Evolutionary conservation across 2,888 invertebrate genomes (phyloP), one percentile per base, ranked within the genome.

Genomic region (Parelbella ahira): DNA sequence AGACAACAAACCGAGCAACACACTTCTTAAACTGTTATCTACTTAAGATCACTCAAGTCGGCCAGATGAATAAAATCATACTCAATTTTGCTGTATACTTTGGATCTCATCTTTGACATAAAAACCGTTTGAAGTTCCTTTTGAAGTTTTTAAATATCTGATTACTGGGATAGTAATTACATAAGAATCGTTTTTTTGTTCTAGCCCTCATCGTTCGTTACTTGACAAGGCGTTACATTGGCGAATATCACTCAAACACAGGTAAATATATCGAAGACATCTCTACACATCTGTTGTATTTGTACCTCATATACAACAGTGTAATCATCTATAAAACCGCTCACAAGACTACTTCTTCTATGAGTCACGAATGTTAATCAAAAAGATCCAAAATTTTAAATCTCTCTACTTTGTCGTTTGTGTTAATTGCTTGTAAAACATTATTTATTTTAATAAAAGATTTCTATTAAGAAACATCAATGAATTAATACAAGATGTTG

Each of bases 231-330:
- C 86, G 94, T 60, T 94, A 91, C 74, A 94, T 94, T 48, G 94
- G 94, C 47, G 94, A 94, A 89, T 94, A 94, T 75, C 91, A 93
- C 63, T 93, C 93, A 58, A 93, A 93, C 63, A 93, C 93, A 87
- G 93, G 93, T 93, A 71, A 86, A 87, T 67, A 39, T 12, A 10
- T 8, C 2, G 4, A 7, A n/a, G n/a, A n/a, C n/a, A n/a, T n/a
- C n/a, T n/a, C n/a, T n/a, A n/a, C n/a, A n/a, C n/a, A n/a, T n/a
- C n/a, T n/a, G n/a, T n/a, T n/a, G n/a, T n/a, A n/a, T n/a, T n/a
- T n/a, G n/a, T n/a, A n/a, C n/a, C n/a, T n/a, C n/a, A n/a, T n/a
- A n/a, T n/a, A n/a, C n/a, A n/a, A n/a, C n/a, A n/a, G n/a, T n/a
- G n/a, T n/a, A n/a, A n/a, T n/a, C n/a, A n/a, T n/a, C n/a, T n/a